Conservation (phyloP, 2,113 vertebrate species). For the Mesembrinibis cayennensis region DNA sequence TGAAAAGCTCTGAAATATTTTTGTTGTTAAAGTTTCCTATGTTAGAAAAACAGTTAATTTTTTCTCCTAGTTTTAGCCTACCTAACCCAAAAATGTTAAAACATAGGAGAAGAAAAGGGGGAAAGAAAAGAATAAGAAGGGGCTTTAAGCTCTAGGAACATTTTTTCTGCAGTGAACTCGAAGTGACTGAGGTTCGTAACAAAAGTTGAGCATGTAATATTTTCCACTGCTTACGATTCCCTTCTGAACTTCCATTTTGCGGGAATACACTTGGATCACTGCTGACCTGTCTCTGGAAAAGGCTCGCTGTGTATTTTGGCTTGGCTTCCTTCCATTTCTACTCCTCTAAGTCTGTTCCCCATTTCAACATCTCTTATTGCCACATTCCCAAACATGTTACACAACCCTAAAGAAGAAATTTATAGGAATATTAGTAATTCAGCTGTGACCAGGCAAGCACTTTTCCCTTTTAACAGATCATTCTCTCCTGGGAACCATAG, state of each 20-base stretch:
- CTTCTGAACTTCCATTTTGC: constrained; percentile 66
- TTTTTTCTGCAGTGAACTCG: constrained; percentile 11
- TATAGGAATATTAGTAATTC: constrained; percentile 55
- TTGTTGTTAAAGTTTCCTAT: neutral
- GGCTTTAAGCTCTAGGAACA: neutral
- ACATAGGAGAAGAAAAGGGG: neutral
- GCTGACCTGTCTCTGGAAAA: constrained; percentile 66
- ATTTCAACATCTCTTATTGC: constrained; percentile 66
- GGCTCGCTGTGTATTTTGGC: constrained; percentile 57
- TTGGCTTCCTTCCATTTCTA: constrained; percentile 64
- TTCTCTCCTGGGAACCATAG: neutral
- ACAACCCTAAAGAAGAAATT: constrained; percentile 56
- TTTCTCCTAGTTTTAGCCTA: neutral
- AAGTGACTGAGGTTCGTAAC: constrained; percentile 13
- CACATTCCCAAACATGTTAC: constrained; percentile 54
- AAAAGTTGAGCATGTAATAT: constrained; percentile 46
- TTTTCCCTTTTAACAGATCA: constrained; percentile 31
- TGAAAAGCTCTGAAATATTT: neutral
- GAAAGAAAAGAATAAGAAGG: neutral
- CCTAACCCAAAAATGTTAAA: neutral
- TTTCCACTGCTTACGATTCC: constrained; percentile 63
- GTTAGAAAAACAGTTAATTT: neutral
- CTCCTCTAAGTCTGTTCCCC: constrained; percentile 58
- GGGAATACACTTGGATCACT: constrained; percentile 62
- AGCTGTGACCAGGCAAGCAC: constrained; percentile 32